Evolutionary conservation across 2,888 invertebrate species (phyloP).

Genomic region (Opisthograptis luteolata): DNA sequence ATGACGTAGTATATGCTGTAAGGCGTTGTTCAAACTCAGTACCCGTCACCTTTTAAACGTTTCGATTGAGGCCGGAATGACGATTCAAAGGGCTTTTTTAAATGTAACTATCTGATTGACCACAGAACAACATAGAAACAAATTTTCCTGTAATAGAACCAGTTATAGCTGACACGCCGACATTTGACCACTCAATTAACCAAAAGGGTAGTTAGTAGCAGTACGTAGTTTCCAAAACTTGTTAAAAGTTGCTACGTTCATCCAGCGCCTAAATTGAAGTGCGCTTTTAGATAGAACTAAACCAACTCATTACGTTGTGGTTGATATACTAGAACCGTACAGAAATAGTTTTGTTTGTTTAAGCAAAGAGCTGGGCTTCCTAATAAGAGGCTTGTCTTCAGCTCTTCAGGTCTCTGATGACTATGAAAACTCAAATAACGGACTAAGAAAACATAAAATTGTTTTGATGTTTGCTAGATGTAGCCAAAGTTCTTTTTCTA

Average conservation of each 20-base stretch:
- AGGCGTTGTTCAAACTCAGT: constrained; percentile 1
- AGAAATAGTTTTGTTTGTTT: constrained; percentile 12
- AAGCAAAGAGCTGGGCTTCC: constrained; percentile 1
- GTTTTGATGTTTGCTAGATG: too few relatives aligned
- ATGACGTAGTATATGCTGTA: constrained; percentile 19
- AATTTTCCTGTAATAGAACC: too few relatives aligned
- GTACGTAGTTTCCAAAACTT: constrained; percentile 1
- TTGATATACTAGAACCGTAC: constrained; percentile 9
- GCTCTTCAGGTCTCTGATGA: background rate
- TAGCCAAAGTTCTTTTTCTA: too few relatives aligned
- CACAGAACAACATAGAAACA: too few relatives aligned
- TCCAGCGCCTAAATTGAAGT: background rate
- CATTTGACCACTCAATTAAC: too few relatives aligned
- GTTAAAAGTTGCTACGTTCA: constrained; percentile 4
- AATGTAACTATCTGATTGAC: too few relatives aligned
- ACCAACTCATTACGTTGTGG: constrained; percentile 12
- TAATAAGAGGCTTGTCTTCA: constrained; percentile 17
- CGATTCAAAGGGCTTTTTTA: too few relatives aligned
- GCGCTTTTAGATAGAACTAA: constrained; percentile 13
- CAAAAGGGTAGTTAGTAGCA: background rate
- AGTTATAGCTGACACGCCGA: too few relatives aligned
- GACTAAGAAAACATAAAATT: background rate
- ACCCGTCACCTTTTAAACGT: too few relatives aligned
- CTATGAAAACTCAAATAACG: background rate
- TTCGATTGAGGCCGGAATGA: too few relatives aligned